phyloP scores from a whole-genome alignment of 2,113 vertebrate species.

The Triplophysa tibetana region DNA sequence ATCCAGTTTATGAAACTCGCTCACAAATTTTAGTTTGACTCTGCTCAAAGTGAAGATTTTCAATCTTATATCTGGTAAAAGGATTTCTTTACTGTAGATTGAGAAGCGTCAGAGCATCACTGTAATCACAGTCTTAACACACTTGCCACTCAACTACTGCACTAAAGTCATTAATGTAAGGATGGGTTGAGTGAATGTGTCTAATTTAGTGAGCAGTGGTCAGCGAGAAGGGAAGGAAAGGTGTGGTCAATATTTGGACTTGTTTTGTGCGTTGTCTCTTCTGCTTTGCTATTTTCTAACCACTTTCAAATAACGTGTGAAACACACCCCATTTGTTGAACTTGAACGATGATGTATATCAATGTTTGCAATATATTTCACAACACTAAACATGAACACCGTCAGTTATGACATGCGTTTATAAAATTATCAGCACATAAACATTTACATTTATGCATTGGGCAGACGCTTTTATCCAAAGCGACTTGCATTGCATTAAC shows the following conservation, averaged over 20 bases:
- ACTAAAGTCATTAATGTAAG: not conserved
- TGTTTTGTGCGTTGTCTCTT: not conserved
- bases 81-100: too few species aligned
- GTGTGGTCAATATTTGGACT: slow-evolving; percentile 23
- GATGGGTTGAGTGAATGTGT: not conserved
- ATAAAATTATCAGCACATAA: too few species aligned
- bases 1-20: not conserved
- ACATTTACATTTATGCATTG: too few species aligned
- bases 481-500: too few species aligned
- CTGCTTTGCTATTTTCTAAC: not conserved
- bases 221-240: not conserved
- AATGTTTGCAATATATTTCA: not conserved
- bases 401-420: too few species aligned
- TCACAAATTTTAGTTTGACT: not conserved
- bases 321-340: not conserved
- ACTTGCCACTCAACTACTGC: too few species aligned
- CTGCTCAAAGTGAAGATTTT: too few species aligned
- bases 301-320: not conserved
- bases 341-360: not conserved
- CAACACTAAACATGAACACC: too few species aligned
- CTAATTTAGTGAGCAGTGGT: not conserved
- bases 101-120: too few species aligned
- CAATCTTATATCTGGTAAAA: not conserved
- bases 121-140: too few species aligned
- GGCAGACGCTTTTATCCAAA: too few species aligned